Base-by-base conservation (phyloP, 2,888 invertebrate genomes). In the Sesia bembeciformis region DNA sequence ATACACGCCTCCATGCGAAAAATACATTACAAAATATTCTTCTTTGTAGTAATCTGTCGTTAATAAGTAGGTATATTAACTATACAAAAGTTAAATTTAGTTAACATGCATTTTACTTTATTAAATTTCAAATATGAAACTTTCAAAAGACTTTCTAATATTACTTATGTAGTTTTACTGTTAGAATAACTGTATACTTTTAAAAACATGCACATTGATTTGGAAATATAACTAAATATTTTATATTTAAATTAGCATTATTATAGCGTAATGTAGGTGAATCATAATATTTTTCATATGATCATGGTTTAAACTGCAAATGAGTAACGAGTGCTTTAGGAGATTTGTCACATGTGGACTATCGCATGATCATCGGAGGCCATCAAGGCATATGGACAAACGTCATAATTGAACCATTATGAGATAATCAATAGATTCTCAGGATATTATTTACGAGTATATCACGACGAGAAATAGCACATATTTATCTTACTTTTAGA, bases 21-120 rank as follows among this genome's bases (percentile, higher is more conserved):
- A 46, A 7, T 41, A 41, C 41, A 5, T 41, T 7, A 41, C 41
- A 41, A 8, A 7, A 46, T 46, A 46, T 8, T 4, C 7, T 6
- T 46, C 23, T 23, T 23, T 23, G 23, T 23, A 23, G 23, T 23
- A 23, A 23, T 2, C 23, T 23, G 23, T 23, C 23, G 46, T 46
- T 46, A 46, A 8, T 23, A 46, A 46, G 7, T 46, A 8, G 46
- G 8, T 46, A 46, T 57, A 65, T 4, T 46, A 42, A 42, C 1
- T 42, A 62, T 65, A 66, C 58, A 70, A 46, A 76, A 76, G 76
- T 73, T 72, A 67, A 52, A 62, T 60, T 64, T 63, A 63, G 7
- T 57, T 65, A 51, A 62, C 78, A 78, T 79, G 78, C 78, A 63
- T 65, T 57, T 46, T 23, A 46, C 58, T 54, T 59, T 60, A 56